A percentile compares a stretch with the other conserved stretches of the same genome.
Evolutionary conservation across 2,797 vertebrate genomes (phyloP).

Genomic region (Halcyon smyrnensis): DNA sequence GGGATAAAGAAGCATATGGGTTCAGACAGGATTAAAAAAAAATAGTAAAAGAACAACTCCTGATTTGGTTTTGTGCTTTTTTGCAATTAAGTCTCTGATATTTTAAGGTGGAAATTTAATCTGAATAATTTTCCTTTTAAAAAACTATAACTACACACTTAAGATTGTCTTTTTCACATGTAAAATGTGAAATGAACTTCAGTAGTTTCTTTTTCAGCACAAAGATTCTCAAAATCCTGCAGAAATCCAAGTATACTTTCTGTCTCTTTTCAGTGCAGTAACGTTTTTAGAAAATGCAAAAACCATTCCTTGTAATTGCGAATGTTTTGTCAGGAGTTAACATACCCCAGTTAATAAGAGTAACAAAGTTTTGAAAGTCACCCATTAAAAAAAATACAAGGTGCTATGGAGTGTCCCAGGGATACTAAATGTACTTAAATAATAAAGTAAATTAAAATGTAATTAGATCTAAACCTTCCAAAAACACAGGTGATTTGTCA

Average conservation of each 20-base stretch:
- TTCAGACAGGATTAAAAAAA: neutral
- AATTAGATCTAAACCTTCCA: neutral
- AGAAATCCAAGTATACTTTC: neutral
- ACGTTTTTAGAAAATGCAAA: neutral
- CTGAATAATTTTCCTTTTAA: neutral
- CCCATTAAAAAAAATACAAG: neutral
- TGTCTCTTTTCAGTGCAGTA: neutral
- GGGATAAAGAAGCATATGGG: neutral
- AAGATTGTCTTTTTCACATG: neutral
- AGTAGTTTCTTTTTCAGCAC: neutral
- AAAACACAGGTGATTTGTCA: neutral
- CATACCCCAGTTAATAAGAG: neutral
- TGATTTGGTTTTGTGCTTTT: accelerated
- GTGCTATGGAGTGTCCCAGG: neutral
- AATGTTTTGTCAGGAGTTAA: neutral
- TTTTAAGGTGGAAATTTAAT: neutral
- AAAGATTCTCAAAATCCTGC: neutral
- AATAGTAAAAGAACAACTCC: neutral
- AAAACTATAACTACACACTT: neutral
- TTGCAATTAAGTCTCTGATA: neutral
- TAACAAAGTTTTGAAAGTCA: neutral
- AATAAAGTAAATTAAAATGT: neutral
- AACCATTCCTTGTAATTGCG: neutral
- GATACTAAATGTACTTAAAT: neutral
- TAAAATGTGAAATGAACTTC: neutral